Base-by-base conservation (phyloP, 2,888 invertebrate genomes). In the Monopis laevigella region DNA sequence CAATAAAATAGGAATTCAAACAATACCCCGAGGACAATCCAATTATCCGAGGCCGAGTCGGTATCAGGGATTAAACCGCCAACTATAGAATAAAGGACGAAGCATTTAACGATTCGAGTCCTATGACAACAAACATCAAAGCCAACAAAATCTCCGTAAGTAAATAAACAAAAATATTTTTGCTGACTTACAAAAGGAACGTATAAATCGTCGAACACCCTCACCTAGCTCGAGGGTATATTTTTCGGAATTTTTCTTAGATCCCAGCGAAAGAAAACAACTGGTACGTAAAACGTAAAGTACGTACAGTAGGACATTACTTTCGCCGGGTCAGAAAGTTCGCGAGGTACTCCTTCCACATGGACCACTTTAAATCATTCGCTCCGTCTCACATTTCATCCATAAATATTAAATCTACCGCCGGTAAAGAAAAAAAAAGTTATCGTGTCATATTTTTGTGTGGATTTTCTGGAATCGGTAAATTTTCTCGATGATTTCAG, bases 331-430 rank as follows among this genome's bases (percentile, higher is more conserved):
- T 77, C 77, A 77, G 72, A 75, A 77, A 77, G 77, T 75, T 73
- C 73, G 69, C 67, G 69, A 70, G 61, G 59, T 71, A 69, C 71
- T 63, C 73, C 77, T 78, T 75, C 68, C 73, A 75, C 78, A 70
- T 78, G 71, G 71, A 70, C 70, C 70, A 73, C 68, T 77, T 75
- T 74, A 77, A 77, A 78, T 80, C 78, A 77, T 75, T 55, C 71
- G 75, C 75, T 67, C 59, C 65, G 75, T 67, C 66, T 75, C 72
- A 80, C 74, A 74, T 74, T 77, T 75, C 74, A 71, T 71, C 77
- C 70, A 77, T 80, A 78, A 78, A 78, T 78, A 77, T 77, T 77
- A 78, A 78, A 77, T 72, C 69, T 71, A 66, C 66, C 64, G 66
- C 66, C 59, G 66, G 69, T 63, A 68, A 70, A 72, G 68, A 70